A percentile compares a stretch with the other conserved stretches of the same genome.
Evolutionary conservation across 1,140 invertebrate species (phyloP).

Genomic region (Camponotus vicinus): DNA sequence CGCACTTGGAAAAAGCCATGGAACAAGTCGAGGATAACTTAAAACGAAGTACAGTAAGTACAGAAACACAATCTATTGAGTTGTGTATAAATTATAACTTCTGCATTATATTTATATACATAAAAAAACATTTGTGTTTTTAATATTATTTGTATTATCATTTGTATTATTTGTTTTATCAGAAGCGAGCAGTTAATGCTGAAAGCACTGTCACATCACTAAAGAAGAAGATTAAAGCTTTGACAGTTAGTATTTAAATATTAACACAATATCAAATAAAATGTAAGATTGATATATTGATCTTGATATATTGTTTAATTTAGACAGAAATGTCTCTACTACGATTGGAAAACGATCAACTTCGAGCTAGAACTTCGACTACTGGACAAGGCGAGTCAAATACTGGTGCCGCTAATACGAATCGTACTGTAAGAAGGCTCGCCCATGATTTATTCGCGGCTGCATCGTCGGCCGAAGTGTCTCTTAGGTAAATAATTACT

Average conservation of each 20-base stretch:
- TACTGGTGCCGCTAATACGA: constrained; percentile 73
- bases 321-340: constrained; percentile 85
- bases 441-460: constrained; percentile 88
- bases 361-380: constrained; percentile 78
- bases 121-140: no score
- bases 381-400: constrained; percentile 73
- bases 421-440: constrained; percentile 81
- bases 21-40: constrained; percentile 88
- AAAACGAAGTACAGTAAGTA: constrained; percentile 87
- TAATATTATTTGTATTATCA: constrained; percentile 58
- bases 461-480: constrained; percentile 89
- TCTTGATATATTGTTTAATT: constrained; percentile 47
- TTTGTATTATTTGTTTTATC: constrained; percentile 74
- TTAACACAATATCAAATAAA: neutral
- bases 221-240: constrained; percentile 87
- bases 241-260: constrained; percentile 84
- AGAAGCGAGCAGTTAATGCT: constrained; percentile 87
- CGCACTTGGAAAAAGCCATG: constrained; percentile 86
- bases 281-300: constrained; percentile 32
- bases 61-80: neutral
- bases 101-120: neutral
- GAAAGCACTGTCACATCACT: constrained; percentile 87
- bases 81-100: neutral
- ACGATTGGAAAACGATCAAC: constrained; percentile 82
- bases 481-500: constrained; percentile 86